Evolutionary conservation across 2,797 vertebrate species (phyloP), one percentile per base, ranked within the genome.

Genomic region (Notolabrus celidotus): DNA sequence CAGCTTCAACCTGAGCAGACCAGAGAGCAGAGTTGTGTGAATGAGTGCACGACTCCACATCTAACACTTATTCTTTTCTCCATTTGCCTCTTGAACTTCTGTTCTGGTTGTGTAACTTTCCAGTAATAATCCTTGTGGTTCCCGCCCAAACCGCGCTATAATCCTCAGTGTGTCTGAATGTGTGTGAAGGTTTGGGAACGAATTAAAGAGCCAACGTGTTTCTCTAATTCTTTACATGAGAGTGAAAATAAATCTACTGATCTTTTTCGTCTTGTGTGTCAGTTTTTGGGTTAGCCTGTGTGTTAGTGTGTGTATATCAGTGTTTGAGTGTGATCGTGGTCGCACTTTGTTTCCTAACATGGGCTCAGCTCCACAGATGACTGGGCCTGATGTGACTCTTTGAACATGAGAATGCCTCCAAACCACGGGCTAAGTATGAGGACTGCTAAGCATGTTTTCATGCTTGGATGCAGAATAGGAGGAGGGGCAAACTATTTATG

Each of bases 121-220:
- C 85, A 89, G 79, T 84, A 86, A 85, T 86, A 84, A 90, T 86
- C 86, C 84, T 74, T 31, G 63, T 47, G 80, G 76, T 87, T 87
- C 69, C 87, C 49, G n/a, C 80, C 77, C 83, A 81, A 67, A 47
- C 43, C 65, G 34, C 46, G 66, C 52, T 61, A 46, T 87, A 86
- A 88, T 88, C 77, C 82, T 61, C 46, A 66, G 14, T 60, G 46
- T 55, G 58, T 43, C 47, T 20, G 49, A 31, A 51, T 8, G 31
- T 45, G 45, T 31, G 52, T 52, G 41, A 47, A 19, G 34, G 49
- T 62, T 62, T 69, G 29, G 19, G n/a, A 56, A 54, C 59, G 16
- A 61, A 16, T 27, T 22, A 57, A 62, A 53, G 47, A 57, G 57
- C 36, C 29, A 58, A 59, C 6, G 0, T 31, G 15, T 46, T 31